Percentiles rank a stretch among this genome's conserved stretches.
phyloP scores from a whole-genome alignment of 92 coral and sea anemone species.

The Phenganax subtilis region DNA sequence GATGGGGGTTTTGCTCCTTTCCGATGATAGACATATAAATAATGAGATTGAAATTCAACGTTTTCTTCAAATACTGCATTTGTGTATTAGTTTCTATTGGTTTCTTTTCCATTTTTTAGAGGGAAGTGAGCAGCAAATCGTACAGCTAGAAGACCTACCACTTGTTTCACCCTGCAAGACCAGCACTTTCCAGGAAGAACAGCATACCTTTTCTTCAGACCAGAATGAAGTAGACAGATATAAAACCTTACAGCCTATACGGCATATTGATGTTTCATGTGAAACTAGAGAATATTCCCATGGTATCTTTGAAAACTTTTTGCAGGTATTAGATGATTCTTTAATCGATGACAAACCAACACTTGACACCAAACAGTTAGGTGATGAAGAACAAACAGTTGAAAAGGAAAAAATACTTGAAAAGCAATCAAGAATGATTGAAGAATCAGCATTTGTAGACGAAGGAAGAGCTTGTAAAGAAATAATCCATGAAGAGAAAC shows the following conservation, averaged over 20 bases:
- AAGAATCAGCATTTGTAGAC: conserved; percentile 1
- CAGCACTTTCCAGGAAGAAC: not conserved
- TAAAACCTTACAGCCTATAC: not conserved
- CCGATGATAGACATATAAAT: too few species aligned
- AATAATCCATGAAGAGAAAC: not conserved
- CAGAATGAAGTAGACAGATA: too few species aligned
- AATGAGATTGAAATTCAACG: too few species aligned
- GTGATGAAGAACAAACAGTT: not conserved
- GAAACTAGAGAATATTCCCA: conserved; percentile 25
- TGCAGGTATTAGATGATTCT: not conserved
- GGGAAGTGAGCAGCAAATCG: too few species aligned
- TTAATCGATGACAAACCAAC: not conserved
- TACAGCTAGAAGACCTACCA: too few species aligned
- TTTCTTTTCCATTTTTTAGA: too few species aligned
- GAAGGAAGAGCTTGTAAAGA: not conserved
- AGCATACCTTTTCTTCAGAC: not conserved
- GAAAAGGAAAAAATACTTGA: not conserved
- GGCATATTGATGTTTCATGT: conserved; percentile 4
- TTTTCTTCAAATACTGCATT: too few species aligned
- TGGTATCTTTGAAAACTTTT: not conserved
- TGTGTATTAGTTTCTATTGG: too few species aligned
- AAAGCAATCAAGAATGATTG: too few species aligned
- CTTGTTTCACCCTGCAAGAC: too few species aligned
- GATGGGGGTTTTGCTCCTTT: too few species aligned
- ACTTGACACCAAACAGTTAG: not conserved